Conservation (phyloP, 2,888 invertebrate genomes). For the Cephus rjabovi region DNA sequence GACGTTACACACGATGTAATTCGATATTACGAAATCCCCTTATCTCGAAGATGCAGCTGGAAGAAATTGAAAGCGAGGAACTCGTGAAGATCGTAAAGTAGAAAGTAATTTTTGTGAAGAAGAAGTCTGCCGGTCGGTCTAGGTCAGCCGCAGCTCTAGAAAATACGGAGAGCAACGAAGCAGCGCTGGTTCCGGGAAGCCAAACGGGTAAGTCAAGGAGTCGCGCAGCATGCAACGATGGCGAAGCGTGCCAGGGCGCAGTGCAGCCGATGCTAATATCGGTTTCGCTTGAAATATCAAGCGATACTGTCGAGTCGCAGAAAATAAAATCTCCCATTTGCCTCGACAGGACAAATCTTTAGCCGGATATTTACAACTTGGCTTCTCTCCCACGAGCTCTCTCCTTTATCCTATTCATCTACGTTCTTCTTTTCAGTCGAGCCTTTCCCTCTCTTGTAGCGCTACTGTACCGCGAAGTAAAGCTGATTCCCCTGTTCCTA, state of each 20-base stretch:
- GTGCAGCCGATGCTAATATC: background rate
- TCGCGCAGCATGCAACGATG: background rate
- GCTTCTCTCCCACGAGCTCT: too few species aligned
- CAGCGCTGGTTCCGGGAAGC: background rate
- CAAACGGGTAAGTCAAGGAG: background rate
- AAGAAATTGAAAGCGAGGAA: slow-evolving; percentile 9
- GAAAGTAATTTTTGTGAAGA: background rate
- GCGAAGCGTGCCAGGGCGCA: background rate
- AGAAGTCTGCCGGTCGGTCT: background rate
- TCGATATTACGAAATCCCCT: slow-evolving; percentile 48
- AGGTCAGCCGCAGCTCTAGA: background rate
- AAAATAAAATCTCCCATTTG: background rate
- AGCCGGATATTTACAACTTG: too few species aligned
- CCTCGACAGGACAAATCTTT: too few species aligned
- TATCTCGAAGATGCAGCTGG: slow-evolving; percentile 40
- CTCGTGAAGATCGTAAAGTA: background rate
- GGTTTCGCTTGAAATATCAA: background rate
- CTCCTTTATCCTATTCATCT: too few species aligned
- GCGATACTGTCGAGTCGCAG: background rate
- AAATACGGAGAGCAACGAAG: background rate
- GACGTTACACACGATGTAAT: slow-evolving; percentile 47
- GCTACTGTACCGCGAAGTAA: too few species aligned
- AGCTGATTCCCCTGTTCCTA: too few species aligned
- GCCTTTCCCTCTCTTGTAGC: too few species aligned
- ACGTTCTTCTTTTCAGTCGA: too few species aligned